These are phyloP conservation scores for Labeo rohita DNA, from an alignment of 2,113 vertebrate genomes.

Conservation along the genomic window DNA sequence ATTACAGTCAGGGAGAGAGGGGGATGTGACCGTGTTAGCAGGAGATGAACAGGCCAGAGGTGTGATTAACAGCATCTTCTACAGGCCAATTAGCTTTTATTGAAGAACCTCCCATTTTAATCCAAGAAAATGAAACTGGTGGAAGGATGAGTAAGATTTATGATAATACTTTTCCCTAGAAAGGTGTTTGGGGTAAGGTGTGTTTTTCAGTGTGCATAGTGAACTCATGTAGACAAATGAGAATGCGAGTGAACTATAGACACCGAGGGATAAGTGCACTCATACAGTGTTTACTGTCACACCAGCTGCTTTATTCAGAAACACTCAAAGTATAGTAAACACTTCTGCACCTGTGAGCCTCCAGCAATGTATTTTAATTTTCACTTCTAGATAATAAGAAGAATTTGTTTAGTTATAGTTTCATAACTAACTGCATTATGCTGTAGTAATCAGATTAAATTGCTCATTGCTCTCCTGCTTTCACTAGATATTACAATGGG, in stretches of 20 bases:
- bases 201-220: neutral
- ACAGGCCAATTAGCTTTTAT: constrained; percentile 31
- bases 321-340: neutral
- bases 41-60: constrained; percentile 9
- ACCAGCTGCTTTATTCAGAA: constrained; percentile 5
- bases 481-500: neutral
- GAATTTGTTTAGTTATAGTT: neutral
- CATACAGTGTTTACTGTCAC: constrained; percentile 22
- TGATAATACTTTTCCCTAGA: neutral
- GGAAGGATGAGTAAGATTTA: neutral
- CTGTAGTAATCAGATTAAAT: neutral
- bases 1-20: constrained; percentile 9
- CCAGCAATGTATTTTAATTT: neutral
- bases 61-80: constrained; percentile 28
- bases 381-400: neutral
- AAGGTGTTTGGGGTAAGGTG: neutral
- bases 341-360: constrained; percentile 14
- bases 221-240: neutral
- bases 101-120: constrained; percentile 23
- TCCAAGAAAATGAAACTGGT: constrained; percentile 12
- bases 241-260: neutral
- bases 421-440: neutral
- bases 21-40: constrained; percentile 7
- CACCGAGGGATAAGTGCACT: neutral
- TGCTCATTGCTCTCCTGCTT: neutral